Evolutionary conservation across 1,140 invertebrate species (phyloP), one percentile per base, ranked within the genome.

Genomic region (Bombus breviceps): DNA sequence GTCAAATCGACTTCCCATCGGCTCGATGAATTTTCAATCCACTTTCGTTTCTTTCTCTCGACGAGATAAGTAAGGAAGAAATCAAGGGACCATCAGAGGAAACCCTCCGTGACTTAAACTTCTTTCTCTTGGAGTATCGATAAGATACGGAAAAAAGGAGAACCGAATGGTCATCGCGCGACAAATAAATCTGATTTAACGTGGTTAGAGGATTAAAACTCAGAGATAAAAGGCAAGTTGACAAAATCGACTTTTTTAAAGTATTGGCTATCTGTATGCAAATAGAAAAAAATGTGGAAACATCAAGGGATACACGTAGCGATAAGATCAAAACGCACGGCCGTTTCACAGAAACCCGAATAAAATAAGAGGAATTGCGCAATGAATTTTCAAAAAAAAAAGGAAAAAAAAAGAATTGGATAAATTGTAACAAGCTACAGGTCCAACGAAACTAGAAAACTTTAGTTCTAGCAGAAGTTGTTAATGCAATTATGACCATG

Each of bases 151-250:
- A 22, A 59, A 72, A 47, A 73, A 76, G 43, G 12, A 13, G 43
- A 59, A 22, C 8, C 37, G 43, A 59, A n/a, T 43, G 72, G 59
- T 39, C 47, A 59, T 57, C 69, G 66, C 22, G 18, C 37, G 39
- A 59, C 37, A 59, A 59, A 71, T 71, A 78, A 79, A 66, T 72
- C 53, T 47, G 75, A 53, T 34, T 62, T 10, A 78, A 43, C 47
- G 82, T 53, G 59, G 34, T n/a, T 12, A 22, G 15, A 3, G 37
- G 68, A 84, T 78, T 79, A 71, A 71, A 84, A 77, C 34, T 18
- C 18, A 0, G 22, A 68, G 76, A 72, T 68, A 79, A 66, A n/a
- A 47, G 28, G 18, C 3, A 43, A 43, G 39, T 41, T 72, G 66
- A 84, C 68, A 71, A 57, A 76, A 59, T 28, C 37, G 53, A 32